Base-by-base conservation (phyloP, 2,797 vertebrate species). In the Lagorchestes hirsutus region DNA sequence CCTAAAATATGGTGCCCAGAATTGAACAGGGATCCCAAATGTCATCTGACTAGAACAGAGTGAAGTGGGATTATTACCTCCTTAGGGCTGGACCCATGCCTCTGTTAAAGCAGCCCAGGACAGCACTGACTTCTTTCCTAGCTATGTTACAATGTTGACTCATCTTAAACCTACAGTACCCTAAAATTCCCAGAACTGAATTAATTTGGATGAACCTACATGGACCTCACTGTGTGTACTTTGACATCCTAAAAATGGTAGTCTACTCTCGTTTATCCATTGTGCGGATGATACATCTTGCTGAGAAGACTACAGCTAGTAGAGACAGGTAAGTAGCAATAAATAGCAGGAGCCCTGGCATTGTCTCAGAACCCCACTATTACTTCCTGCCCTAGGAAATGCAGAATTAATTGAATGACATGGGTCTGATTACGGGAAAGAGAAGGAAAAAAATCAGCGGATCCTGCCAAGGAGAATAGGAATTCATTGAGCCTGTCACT, bases 341-440 rank as follows among this genome's bases (percentile, higher is more conserved):
- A 13, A 82, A 62, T 90, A 96, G 92, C 55, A 94, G 50, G 90
- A 93, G 93, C 93, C 54, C 95, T 95, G 95, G 92, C 95, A 92
- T 0, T 6, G 56, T 50, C 92, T 95, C 54, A 92, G 91, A 95
- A 67, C 93, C 56, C 95, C 52, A 55, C 87, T 82, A 31, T 52
- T 67, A 93, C 94, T 97, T 96, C 93, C 96, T 96, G 95, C 96
- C 97, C 96, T 96, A 97, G 97, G 97, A 98, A 97, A 98, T 93
- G 93, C 97, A 97, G 95, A 96, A 96, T 96, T 98, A 98, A 98
- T 93, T 96, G 97, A 97, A 97, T 97, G 97, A 97, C 95, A 94
- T 95, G 96, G 95, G 94, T 94, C 52, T 0, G 50, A 95, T 97
- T 97, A 97, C 56, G 28, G 97, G 97, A 98, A 97, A 95, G 56